A percentile compares a stretch with the other conserved stretches of the same genome.
Conservation (phyloP, 1,140 invertebrate species). For the Limonius californicus region DNA sequence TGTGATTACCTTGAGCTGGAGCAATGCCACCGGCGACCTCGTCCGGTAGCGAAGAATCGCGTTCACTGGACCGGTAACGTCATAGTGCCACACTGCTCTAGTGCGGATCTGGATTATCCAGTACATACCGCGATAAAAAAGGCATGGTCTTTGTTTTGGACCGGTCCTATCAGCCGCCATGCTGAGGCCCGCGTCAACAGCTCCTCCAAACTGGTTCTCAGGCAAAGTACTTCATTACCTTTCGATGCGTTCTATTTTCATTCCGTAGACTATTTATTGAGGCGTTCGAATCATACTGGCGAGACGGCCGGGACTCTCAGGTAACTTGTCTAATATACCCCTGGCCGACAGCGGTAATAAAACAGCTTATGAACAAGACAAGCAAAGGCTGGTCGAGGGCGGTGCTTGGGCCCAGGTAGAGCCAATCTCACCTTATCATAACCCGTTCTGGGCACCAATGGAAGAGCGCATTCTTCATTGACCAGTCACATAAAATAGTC, state of each 20-base stretch:
- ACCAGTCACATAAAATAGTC: constrained; percentile 45
- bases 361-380: constrained; percentile 42
- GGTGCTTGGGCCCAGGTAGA: constrained; percentile 39
- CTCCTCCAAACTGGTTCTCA: constrained; percentile 30
- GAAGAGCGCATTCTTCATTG: constrained; percentile 42
- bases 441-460: constrained; percentile 43
- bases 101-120: constrained; percentile 1
- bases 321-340: constrained; percentile 5
- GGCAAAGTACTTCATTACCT: constrained; percentile 22
- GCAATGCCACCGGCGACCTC: constrained; percentile 27
- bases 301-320: background rate
- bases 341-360: constrained; percentile 34
- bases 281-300: constrained; percentile 27
- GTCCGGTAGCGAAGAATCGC: background rate
- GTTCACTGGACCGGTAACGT: constrained; percentile 2
- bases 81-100: constrained; percentile 11
- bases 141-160: constrained; percentile 22
- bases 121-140: background rate
- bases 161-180: constrained; percentile 26
- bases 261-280: constrained; percentile 32
- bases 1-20: constrained; percentile 37
- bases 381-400: constrained; percentile 37
- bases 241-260: constrained; percentile 21
- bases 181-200: constrained; percentile 19
- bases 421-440: constrained; percentile 47